phyloP scores from a whole-genome alignment of 2,113 vertebrate genomes.

The Martes martes region DNA sequence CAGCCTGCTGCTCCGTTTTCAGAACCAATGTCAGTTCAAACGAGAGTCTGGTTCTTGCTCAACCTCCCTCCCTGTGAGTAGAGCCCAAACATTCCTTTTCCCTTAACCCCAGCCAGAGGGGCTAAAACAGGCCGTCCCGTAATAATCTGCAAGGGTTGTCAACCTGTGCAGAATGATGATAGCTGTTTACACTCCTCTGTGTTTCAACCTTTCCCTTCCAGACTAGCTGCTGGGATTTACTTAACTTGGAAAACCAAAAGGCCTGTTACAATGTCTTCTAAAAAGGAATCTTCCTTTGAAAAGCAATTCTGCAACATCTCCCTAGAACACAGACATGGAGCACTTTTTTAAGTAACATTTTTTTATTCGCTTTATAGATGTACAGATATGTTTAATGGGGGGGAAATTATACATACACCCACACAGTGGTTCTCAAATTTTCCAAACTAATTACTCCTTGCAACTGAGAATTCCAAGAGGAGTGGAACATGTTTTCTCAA shows the following conservation, averaged over 20 bases:
- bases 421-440: neutral
- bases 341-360: neutral
- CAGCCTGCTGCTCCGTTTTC: neutral
- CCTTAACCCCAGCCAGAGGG: neutral
- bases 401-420: neutral
- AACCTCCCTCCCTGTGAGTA: neutral
- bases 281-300: neutral
- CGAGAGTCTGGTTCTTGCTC: neutral
- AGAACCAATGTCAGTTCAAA: neutral
- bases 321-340: neutral
- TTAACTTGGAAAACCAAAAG: neutral
- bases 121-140: neutral
- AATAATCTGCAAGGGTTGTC: neutral
- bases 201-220: neutral
- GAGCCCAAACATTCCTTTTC: neutral
- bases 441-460: constrained; percentile 26
- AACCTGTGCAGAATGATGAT: neutral
- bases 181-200: neutral
- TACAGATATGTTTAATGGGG: neutral
- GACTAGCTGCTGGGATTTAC: neutral
- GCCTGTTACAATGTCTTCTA: neutral
- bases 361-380: neutral
- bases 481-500: neutral
- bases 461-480: neutral
- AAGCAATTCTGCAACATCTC: neutral